Evolutionary conservation across 2,888 invertebrate species (phyloP).

Genomic region (Agrochola macilenta): DNA sequence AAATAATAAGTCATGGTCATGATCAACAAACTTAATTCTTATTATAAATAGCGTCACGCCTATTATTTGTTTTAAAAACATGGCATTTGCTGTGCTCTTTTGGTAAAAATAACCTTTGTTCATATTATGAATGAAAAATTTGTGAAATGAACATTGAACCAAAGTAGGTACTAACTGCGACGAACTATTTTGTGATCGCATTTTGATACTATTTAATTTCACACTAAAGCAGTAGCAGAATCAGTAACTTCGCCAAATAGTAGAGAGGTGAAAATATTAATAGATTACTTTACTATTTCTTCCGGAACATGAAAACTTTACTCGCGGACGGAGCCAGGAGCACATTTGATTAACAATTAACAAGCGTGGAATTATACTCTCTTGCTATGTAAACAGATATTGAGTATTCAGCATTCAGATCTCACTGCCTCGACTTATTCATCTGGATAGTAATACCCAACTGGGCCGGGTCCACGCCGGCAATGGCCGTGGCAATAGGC

Average conservation of each 20-base stretch:
- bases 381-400: neutral
- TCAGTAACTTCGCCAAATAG: no score
- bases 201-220: no score
- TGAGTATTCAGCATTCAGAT: neutral
- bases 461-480: constrained; percentile 91
- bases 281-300: no score
- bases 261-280: no score
- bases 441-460: constrained; percentile 78
- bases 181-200: no score
- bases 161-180: no score
- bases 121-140: no score
- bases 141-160: neutral
- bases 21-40: neutral
- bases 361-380: neutral
- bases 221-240: no score
- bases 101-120: neutral
- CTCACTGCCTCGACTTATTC: constrained; percentile 63
- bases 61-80: neutral
- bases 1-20: constrained; percentile 9
- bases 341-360: neutral
- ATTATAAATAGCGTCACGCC: neutral
- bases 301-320: no score
- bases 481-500: constrained; percentile 94
- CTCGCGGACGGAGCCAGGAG: no score
- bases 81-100: neutral